These are phyloP conservation scores for Acrobasis suavella DNA, from an alignment of 2,888 invertebrate genomes.

Conservation along the genomic window DNA sequence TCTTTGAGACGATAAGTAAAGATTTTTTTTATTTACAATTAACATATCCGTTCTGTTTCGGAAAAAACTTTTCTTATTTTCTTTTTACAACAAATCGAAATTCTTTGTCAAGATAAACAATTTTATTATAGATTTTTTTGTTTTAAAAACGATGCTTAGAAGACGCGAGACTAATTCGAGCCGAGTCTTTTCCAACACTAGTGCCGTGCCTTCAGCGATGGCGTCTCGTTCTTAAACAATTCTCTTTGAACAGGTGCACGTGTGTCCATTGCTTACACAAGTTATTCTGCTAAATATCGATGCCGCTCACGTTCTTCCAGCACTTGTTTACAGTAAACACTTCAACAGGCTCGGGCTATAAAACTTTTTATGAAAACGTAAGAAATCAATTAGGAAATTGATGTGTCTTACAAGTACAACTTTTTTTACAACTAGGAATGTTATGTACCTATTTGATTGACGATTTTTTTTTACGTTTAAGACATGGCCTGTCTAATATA, in stretches of 20 bases:
- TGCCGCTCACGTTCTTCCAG: constrained; percentile 51
- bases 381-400: constrained; percentile 29
- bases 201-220: constrained; percentile 1
- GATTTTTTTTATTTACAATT: too few relatives aligned
- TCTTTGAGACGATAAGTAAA: too few relatives aligned
- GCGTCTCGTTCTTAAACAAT: constrained; percentile 50
- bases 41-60: too few relatives aligned
- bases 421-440: not conserved
- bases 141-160: too few relatives aligned
- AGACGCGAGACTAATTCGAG: too few relatives aligned
- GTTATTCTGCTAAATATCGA: constrained; percentile 61
- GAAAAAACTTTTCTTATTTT: too few relatives aligned
- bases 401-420: constrained; percentile 12
- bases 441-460: not conserved
- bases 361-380: constrained; percentile 31
- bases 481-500: too few relatives aligned
- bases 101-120: too few relatives aligned
- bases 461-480: not conserved
- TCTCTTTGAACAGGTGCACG: constrained; percentile 75
- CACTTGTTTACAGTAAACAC: constrained; percentile 41
- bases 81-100: too few relatives aligned
- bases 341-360: constrained; percentile 30
- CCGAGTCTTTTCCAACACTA: not conserved
- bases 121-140: too few relatives aligned
- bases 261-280: constrained; percentile 55